Conservation (phyloP, 2,888 invertebrate genomes). For the Apodemia hepburni region DNA sequence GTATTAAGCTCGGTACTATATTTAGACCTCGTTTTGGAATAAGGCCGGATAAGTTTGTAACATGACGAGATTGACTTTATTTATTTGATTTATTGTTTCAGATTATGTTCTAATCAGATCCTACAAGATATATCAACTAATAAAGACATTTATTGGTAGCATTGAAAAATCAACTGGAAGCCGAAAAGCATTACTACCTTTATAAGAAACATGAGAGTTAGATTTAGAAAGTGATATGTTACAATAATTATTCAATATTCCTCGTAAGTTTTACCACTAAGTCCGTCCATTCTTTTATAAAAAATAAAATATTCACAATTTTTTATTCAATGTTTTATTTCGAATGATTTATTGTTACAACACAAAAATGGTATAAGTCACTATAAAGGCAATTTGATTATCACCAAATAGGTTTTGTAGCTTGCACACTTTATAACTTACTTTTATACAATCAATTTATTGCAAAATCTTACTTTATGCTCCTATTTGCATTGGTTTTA, state of each 20-base stretch:
- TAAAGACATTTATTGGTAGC: constrained; percentile 86
- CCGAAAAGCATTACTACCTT: too few species aligned
- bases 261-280: not conserved
- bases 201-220: too few species aligned
- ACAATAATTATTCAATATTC: not conserved
- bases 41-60: too few species aligned
- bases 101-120: constrained; percentile 83
- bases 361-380: constrained; percentile 41
- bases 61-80: too few species aligned
- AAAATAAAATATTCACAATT: constrained; percentile 23
- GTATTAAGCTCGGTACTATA: too few species aligned
- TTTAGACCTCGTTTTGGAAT: too few species aligned
- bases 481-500: not conserved
- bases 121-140: constrained; percentile 82
- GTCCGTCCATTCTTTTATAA: constrained; percentile 28
- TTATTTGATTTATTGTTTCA: constrained; percentile 37
- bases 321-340: constrained; percentile 35
- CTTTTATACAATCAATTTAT: constrained; percentile 1
- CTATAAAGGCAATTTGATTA: constrained; percentile 46
- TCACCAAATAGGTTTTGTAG: constrained; percentile 22
- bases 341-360: constrained; percentile 46
- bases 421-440: not conserved
- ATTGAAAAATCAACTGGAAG: not conserved
- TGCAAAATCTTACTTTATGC: not conserved
- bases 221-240: not conserved